Conservation (phyloP, 1,140 invertebrate species). For the Brachionus angularis region DNA sequence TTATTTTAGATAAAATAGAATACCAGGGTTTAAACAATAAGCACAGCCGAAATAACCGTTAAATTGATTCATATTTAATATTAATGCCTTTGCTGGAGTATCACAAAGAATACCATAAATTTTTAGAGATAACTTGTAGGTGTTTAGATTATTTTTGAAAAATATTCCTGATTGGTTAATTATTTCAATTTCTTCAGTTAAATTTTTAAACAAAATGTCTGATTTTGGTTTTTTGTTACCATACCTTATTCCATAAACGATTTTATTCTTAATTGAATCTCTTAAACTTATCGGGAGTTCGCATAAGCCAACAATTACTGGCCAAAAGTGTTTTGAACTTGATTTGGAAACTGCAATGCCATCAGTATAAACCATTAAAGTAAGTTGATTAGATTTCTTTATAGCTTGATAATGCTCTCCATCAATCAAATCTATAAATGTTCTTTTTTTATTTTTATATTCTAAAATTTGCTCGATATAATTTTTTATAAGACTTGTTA, state of each 20-base stretch:
- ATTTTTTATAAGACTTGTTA: not conserved
- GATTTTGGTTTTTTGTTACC: not conserved
- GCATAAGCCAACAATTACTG: not conserved
- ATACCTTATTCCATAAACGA: not conserved
- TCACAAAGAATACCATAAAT: constrained; percentile 11
- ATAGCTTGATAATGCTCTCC: not conserved
- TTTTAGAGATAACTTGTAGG: constrained; percentile 1
- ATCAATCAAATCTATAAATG: not conserved
- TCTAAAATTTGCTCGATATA: not conserved
- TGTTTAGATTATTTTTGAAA: not conserved
- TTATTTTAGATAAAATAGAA: not conserved
- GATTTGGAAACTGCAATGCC: constrained; percentile 1
- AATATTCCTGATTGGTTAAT: not conserved
- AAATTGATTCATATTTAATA: constrained; percentile 20
- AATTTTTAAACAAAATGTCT: not conserved
- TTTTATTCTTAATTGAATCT: not conserved
- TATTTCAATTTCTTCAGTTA: constrained; percentile 3
- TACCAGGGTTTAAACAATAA: constrained; percentile 26
- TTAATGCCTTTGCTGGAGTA: constrained; percentile 3
- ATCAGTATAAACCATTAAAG: constrained; percentile 14
- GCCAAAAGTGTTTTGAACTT: constrained; percentile 9
- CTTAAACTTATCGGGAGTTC: not conserved
- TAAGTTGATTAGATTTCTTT: not conserved
- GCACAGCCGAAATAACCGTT: constrained; percentile 9
- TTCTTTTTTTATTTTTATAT: not conserved